Percentiles rank a stretch among this genome's conserved stretches.
phyloP scores from a whole-genome alignment of 2,113 vertebrate genomes.

The Percina caprodes region DNA sequence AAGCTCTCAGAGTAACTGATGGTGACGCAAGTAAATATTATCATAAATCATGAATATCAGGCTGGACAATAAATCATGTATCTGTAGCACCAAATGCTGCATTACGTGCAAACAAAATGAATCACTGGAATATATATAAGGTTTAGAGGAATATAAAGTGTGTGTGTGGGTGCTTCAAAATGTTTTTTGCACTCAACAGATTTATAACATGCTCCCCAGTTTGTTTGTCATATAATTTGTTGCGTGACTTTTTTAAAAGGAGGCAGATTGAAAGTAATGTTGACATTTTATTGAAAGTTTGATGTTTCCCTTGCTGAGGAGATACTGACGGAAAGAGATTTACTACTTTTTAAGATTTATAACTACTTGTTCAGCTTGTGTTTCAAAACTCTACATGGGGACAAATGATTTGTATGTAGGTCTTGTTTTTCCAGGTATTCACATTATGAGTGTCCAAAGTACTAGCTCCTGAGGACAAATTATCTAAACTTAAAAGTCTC shows the following conservation, averaged over 20 bases:
- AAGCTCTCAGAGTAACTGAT: conserved; percentile 29
- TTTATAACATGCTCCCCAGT: conserved; percentile 2
- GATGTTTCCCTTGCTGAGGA: background rate
- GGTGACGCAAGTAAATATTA: conserved; percentile 6
- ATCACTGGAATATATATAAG: conserved; percentile 1
- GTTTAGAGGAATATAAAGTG: background rate
- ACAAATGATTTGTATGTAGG: background rate
- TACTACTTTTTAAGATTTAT: too few relatives aligned
- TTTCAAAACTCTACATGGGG: background rate
- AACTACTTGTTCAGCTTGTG: background rate
- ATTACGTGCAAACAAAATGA: conserved; percentile 24
- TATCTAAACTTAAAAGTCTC: background rate
- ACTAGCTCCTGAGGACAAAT: background rate
- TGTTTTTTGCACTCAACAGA: conserved; percentile 25
- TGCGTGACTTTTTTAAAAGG: conserved; percentile 17
- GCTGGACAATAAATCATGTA: background rate
- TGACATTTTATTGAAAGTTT: conserved; percentile 22
- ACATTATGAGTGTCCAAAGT: background rate
- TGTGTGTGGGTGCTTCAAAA: conserved; percentile 6
- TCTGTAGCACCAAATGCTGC: conserved; percentile 2
- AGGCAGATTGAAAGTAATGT: conserved; percentile 2
- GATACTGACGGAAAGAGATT: background rate
- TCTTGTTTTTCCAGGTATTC: background rate
- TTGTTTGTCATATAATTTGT: conserved; percentile 16
- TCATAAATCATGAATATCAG: conserved; percentile 27